These are phyloP conservation scores for Ciconia nigra DNA, from an alignment of 2,797 vertebrate genomes.

Conservation along the genomic window DNA sequence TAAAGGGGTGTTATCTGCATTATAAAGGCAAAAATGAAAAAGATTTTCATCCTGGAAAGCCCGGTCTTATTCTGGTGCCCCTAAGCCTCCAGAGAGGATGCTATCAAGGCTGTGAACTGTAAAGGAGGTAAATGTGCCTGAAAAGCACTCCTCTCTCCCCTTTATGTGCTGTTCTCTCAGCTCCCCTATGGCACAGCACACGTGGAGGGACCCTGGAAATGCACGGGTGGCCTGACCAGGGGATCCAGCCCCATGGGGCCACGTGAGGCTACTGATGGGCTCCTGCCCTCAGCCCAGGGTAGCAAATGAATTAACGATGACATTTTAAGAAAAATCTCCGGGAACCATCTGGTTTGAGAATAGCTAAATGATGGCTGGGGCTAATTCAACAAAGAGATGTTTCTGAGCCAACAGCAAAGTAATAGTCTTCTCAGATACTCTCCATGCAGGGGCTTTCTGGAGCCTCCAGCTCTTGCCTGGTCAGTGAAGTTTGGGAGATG, in stretches of 20 bases:
- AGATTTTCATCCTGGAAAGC: background rate
- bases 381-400: background rate
- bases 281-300: background rate
- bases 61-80: background rate
- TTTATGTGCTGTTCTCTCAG: background rate
- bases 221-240: no score
- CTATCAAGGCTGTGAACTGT: background rate
- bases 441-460: background rate
- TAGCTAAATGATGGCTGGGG: background rate
- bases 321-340: background rate
- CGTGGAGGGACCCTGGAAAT: background rate
- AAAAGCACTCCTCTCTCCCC: background rate
- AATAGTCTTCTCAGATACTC: background rate
- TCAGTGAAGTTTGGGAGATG: background rate
- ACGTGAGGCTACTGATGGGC: background rate
- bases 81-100: background rate
- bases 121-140: background rate
- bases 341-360: background rate
- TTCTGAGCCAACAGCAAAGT: background rate
- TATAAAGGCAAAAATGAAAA: background rate
- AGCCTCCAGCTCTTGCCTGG: background rate
- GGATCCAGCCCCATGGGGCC: background rate
- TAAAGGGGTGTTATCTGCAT: background rate
- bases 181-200: fast-evolving
- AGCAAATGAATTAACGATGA: background rate